A percentile compares a stretch with the other conserved stretches of the same genome.
These are phyloP conservation scores for Drosophila takahashii DNA, from an alignment of 1,140 invertebrate genomes.

Conservation along the genomic window DNA sequence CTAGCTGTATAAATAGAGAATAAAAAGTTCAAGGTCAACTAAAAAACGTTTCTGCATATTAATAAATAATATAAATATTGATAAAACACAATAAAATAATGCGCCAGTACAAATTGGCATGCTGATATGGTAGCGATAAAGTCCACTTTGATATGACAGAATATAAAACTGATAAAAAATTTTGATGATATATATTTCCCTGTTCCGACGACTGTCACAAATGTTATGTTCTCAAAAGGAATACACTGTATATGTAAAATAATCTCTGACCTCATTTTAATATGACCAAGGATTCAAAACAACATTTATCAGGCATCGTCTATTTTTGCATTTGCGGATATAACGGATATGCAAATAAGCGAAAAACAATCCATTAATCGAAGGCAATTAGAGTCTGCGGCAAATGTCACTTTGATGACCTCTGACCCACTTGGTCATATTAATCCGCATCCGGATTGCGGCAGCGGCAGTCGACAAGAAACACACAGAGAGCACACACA, in stretches of 20 bases:
- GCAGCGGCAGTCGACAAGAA: constrained; percentile 8
- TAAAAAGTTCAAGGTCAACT: too few relatives aligned
- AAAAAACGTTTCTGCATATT: too few relatives aligned
- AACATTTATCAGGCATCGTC: constrained; percentile 32
- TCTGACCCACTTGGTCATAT: constrained; percentile 25
- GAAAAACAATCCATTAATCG: constrained; percentile 50
- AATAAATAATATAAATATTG: too few relatives aligned
- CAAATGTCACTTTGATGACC: constrained; percentile 66
- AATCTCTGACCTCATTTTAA: not conserved
- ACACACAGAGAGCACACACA: constrained; percentile 6
- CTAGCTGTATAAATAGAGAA: too few relatives aligned
- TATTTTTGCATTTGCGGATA: constrained; percentile 48
- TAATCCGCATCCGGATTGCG: constrained; percentile 40
- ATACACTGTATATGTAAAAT: not conserved
- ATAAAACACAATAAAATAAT: not conserved
- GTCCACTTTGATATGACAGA: not conserved
- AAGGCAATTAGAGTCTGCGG: constrained; percentile 55
- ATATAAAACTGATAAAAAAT: not conserved
- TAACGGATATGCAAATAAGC: constrained; percentile 13
- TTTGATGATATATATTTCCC: not conserved
- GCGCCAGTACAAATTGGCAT: not conserved
- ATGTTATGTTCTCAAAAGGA: not conserved
- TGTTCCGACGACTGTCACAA: not conserved
- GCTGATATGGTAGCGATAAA: not conserved
- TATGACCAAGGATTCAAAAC: constrained; percentile 10